phyloP scores from a whole-genome alignment of 2,888 invertebrate genomes.

The Mimumesa dahlbomi region DNA sequence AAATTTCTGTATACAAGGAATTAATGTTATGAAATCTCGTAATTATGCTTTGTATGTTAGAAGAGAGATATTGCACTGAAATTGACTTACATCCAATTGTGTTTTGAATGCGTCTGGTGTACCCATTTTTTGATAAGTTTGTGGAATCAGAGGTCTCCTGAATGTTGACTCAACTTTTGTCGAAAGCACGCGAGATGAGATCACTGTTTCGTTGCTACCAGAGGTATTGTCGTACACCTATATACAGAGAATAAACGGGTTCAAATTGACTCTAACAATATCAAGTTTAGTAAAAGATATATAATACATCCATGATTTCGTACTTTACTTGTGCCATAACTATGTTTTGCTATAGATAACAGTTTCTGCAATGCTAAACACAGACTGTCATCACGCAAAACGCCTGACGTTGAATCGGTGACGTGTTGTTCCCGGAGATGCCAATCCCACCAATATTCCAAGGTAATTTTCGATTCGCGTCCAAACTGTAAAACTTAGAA shows the following conservation, averaged over 20 bases:
- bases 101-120: constrained; percentile 79
- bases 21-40: background rate
- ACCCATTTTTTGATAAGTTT: constrained; percentile 75
- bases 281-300: too few species aligned
- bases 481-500: constrained; percentile 83
- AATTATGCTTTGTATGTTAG: background rate
- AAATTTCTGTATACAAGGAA: constrained; percentile 76
- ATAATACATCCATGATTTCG: too few species aligned
- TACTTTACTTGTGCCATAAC: constrained; percentile 79
- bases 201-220: constrained; percentile 77
- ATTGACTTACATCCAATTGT: constrained; percentile 80
- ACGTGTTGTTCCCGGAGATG: constrained; percentile 65
- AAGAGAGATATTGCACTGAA: background rate
- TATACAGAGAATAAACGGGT: constrained; percentile 20
- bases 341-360: constrained; percentile 80
- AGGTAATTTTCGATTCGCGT: constrained; percentile 86
- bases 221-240: constrained; percentile 75
- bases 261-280: too few species aligned
- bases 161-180: constrained; percentile 78
- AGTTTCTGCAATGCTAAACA: constrained; percentile 78
- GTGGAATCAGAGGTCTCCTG: constrained; percentile 76
- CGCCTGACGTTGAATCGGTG: constrained; percentile 39
- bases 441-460: constrained; percentile 91
- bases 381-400: constrained; percentile 68
- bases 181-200: constrained; percentile 76